Percentiles rank a stretch among this genome's conserved stretches.
Evolutionary conservation across 2,797 vertebrate genomes (phyloP).

Genomic region (Clarias laeviceps): DNA sequence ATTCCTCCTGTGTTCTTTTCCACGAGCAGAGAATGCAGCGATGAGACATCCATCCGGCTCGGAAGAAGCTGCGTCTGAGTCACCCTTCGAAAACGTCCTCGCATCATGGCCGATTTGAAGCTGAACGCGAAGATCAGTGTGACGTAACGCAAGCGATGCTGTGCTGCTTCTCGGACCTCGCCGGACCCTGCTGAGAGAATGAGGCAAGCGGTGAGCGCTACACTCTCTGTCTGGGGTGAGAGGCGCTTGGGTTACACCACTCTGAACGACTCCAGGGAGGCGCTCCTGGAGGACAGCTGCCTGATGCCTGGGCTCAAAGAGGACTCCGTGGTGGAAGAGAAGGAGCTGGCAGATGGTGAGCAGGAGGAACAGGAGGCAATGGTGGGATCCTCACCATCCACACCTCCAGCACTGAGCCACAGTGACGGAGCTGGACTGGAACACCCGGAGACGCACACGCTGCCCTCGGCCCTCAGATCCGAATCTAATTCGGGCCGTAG

Average conservation of each 20-base stretch:
- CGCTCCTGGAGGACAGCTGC: constrained; percentile 66
- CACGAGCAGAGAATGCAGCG: constrained; percentile 27
- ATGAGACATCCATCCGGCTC: constrained; percentile 27
- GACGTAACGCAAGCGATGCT: constrained; percentile 46
- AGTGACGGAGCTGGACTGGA: constrained; percentile 56
- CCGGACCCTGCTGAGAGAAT: constrained; percentile 47
- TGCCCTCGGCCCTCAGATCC: constrained; percentile 40
- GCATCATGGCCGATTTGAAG: constrained; percentile 35
- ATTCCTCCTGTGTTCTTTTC: constrained; percentile 4
- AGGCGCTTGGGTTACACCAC: constrained; percentile 65
- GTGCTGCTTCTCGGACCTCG: constrained; percentile 30
- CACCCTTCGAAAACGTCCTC: background rate
- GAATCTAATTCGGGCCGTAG: constrained; percentile 47
- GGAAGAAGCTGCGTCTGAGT: constrained; percentile 10
- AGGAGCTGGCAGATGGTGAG: constrained; percentile 91
- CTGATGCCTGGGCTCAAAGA: constrained; percentile 89
- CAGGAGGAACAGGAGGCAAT: constrained; percentile 82
- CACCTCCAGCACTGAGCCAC: constrained; percentile 59
- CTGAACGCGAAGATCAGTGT: constrained; percentile 24
- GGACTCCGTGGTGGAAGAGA: constrained; percentile 96
- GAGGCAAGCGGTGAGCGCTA: constrained; percentile 69
- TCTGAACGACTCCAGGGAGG: constrained; percentile 70
- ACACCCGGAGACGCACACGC: constrained; percentile 73
- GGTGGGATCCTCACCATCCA: constrained; percentile 60
- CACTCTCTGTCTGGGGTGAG: constrained; percentile 74